Conservation (phyloP, 2,113 vertebrate species). For the Caracal caracal region DNA sequence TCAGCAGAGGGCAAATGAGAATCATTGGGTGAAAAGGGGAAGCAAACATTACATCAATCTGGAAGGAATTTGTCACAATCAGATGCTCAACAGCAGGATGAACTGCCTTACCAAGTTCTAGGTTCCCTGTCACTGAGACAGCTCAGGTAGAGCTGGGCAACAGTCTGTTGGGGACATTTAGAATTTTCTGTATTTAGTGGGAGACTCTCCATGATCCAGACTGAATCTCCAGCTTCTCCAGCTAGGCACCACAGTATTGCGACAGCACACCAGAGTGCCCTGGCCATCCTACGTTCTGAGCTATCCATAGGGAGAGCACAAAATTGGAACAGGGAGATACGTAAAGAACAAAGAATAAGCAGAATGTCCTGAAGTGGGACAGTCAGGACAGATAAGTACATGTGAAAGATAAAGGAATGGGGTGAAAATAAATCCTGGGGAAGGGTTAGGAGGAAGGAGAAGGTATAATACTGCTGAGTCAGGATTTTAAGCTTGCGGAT, state of each 20-base stretch:
- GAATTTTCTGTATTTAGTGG: not conserved
- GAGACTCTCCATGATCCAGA: not conserved
- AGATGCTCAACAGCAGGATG: not conserved
- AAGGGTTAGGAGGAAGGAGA: not conserved
- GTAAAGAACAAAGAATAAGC: not conserved
- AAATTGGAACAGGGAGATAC: not conserved
- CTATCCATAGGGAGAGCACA: not conserved
- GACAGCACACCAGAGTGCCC: not conserved
- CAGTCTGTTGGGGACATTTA: not conserved
- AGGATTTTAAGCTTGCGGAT: not conserved
- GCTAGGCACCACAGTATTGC: not conserved
- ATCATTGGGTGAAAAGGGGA: not conserved
- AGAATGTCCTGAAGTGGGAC: not conserved
- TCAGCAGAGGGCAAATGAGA: not conserved
- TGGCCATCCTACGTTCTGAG: not conserved
- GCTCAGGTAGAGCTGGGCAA: not conserved
- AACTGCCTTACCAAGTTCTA: not conserved
- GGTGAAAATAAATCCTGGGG: not conserved
- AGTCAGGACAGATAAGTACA: not conserved
- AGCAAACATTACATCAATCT: not conserved
- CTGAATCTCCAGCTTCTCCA: not conserved
- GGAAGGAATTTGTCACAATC: conserved; percentile 37
- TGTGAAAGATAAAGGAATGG: not conserved
- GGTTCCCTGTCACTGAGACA: not conserved
- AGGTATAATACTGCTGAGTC: too few species aligned